These are phyloP conservation scores for Sebastiscus albofasciatus DNA, from an alignment of 2,797 vertebrate species.

Conservation along the genomic window DNA sequence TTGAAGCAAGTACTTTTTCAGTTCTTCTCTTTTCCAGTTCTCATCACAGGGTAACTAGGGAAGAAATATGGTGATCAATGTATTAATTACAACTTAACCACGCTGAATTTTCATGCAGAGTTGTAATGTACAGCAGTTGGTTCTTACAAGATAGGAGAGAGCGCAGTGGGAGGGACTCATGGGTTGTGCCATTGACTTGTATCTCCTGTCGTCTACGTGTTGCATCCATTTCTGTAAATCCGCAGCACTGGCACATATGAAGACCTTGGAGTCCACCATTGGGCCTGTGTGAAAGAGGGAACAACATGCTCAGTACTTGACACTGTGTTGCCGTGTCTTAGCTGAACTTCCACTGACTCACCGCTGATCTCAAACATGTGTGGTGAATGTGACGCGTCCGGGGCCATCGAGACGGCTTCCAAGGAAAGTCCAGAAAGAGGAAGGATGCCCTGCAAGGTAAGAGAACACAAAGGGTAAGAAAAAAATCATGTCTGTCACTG, in stretches of 20 bases:
- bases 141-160: slow-evolving; percentile 81
- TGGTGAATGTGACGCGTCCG: slow-evolving; percentile 37
- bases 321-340: neutral
- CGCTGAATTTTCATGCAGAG: neutral
- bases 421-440: slow-evolving; percentile 86
- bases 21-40: slow-evolving; percentile 86
- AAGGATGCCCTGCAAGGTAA: slow-evolving; percentile 82
- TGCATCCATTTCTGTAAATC: slow-evolving; percentile 81
- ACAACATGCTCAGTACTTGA: neutral
- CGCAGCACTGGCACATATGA: slow-evolving; percentile 76
- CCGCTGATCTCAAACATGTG: slow-evolving; percentile 85
- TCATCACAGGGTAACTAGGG: slow-evolving; percentile 84
- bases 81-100: neutral
- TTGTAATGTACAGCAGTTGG: neutral
- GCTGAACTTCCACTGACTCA: slow-evolving; percentile 67
- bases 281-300: slow-evolving; percentile 72
- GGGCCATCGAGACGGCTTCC: slow-evolving; percentile 55
- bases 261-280: slow-evolving; percentile 84
- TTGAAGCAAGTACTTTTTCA: slow-evolving; percentile 78
- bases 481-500: neutral
- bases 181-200: slow-evolving; percentile 71
- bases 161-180: slow-evolving; percentile 76
- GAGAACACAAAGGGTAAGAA: neutral
- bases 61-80: neutral
- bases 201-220: slow-evolving; percentile 78